Evolutionary conservation across 2,113 vertebrate genomes (phyloP).

Genomic region (Deroptyus accipitrinus): DNA sequence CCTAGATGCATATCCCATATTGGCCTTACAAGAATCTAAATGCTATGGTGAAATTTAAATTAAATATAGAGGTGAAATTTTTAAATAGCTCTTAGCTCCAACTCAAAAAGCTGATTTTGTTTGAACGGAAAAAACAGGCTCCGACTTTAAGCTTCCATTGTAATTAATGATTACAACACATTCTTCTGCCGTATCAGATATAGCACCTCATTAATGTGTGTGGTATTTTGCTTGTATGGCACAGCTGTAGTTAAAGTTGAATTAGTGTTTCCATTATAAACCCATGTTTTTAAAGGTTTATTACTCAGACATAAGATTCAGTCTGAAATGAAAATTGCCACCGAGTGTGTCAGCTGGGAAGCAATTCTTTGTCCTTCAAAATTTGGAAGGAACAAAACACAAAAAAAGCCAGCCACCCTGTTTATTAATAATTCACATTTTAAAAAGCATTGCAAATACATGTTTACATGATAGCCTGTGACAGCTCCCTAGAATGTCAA

Average conservation of each 20-base stretch:
- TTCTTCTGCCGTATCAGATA: conserved; percentile 30
- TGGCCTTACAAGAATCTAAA: conserved; percentile 60
- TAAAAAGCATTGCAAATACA: conserved; percentile 60
- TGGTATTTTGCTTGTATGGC: conserved; percentile 46
- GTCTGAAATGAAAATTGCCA: conserved; percentile 61
- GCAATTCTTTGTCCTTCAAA: conserved; percentile 52
- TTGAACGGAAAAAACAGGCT: conserved; percentile 47
- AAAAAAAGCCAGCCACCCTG: conserved; percentile 9
- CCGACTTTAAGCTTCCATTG: conserved; percentile 44
- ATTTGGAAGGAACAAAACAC: conserved; percentile 14
- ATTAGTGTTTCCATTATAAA: conserved; percentile 53
- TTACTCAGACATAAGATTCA: conserved; percentile 51
- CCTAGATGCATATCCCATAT: conserved; percentile 63
- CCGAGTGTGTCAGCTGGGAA: conserved; percentile 25
- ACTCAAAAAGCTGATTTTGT: conserved; percentile 19
- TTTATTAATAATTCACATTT: conserved; percentile 74
- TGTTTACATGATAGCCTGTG: conserved; percentile 70
- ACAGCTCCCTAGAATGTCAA: conserved; percentile 67
- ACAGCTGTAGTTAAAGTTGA: conserved; percentile 60
- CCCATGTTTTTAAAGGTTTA: conserved; percentile 60
- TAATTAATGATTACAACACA: conserved; percentile 61
- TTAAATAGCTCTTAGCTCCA: conserved; percentile 50
- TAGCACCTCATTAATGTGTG: conserved; percentile 53
- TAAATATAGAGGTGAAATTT: conserved; percentile 56
- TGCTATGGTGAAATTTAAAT: conserved; percentile 51